Evolutionary conservation across 2,888 invertebrate species (phyloP).

Genomic region (Amphipyra berbera): DNA sequence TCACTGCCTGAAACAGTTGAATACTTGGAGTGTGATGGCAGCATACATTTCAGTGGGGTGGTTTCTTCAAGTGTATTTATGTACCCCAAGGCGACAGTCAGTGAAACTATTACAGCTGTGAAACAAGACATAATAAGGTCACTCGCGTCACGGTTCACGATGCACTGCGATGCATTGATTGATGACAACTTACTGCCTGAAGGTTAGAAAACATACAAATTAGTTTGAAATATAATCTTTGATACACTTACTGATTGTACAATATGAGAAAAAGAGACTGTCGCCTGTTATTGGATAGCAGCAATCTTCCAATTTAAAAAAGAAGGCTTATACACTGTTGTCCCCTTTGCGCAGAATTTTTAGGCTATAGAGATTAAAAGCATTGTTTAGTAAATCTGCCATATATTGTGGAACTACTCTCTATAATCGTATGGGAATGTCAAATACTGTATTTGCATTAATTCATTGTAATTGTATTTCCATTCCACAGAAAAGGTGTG

Average conservation of each 20-base stretch:
- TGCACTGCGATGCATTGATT: conserved; percentile 97
- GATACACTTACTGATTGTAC: background rate
- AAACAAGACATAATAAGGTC: conserved; percentile 96
- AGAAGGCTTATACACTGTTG: too few relatives aligned
- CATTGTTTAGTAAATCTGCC: too few relatives aligned
- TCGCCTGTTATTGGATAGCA: too few relatives aligned
- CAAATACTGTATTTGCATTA: too few relatives aligned
- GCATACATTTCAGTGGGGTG: conserved; percentile 93
- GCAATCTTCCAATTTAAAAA: too few relatives aligned
- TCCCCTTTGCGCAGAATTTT: too few relatives aligned
- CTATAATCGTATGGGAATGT: too few relatives aligned
- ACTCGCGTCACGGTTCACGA: conserved; percentile 95
- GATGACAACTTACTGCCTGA: conserved; percentile 94
- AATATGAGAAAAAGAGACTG: too few relatives aligned
- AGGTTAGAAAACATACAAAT: conserved; percentile 79
- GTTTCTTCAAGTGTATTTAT: conserved; percentile 94
- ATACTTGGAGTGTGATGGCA: conserved; percentile 91
- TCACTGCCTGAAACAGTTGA: conserved; percentile 84
- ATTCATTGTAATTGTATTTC: too few relatives aligned
- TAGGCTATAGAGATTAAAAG: too few relatives aligned
- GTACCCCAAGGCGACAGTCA: conserved; percentile 93
- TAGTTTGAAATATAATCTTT: background rate
- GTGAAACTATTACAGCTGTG: conserved; percentile 93
- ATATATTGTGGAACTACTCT: too few relatives aligned
- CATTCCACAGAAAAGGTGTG: conserved; percentile 92